Evolutionary conservation across 2,113 vertebrate species (phyloP), one percentile per base, ranked within the genome.

Genomic region (Rynchops niger): DNA sequence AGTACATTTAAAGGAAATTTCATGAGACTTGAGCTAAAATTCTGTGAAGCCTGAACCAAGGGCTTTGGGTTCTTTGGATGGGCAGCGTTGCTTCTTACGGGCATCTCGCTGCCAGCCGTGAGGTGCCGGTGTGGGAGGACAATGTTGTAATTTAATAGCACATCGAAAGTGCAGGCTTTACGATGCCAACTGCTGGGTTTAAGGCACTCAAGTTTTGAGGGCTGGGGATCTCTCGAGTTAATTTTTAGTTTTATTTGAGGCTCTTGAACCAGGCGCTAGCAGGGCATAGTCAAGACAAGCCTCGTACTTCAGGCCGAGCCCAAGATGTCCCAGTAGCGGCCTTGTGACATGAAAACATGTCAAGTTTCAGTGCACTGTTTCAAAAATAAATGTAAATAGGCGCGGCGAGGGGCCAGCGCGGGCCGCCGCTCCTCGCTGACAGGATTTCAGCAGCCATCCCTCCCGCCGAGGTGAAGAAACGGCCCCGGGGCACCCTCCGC

Each of bases 81-180:
- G 66, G 49, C 11, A 1, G 4, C 0, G 2, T 1, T 0, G 9
- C 40, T 47, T 34, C 34, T 19, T 12, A 9, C 0, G 26, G 62
- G 36, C 43, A 59, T 27, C 56, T 55, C 2, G 9, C 55, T 6
- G 22, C 23, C 25, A 36, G 32, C 12, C 9, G 29, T 8, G 50
- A 58, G 52, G 30, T 17, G 6, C 32, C 19, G 2, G 6, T 2
- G 34, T 1, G 5, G 15, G 47, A 74, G 21, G 5, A 66, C 5
- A 12, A 65, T 50, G 15, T 14, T 17, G 20, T 23, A 17, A 56
- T 59, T 71, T 47, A 30, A 8, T 4, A 50, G 32, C 5, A 47
- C 40, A 74, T 32, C 14, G 3, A 32, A 67, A 18, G 38, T 5
- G 23, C 9, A 38, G 58, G 38, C 27, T 79, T 50, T 70, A 36